These are phyloP conservation scores for Chymomyza procnemis DNA, from an alignment of 2,888 invertebrate genomes.

Conservation along the genomic window DNA sequence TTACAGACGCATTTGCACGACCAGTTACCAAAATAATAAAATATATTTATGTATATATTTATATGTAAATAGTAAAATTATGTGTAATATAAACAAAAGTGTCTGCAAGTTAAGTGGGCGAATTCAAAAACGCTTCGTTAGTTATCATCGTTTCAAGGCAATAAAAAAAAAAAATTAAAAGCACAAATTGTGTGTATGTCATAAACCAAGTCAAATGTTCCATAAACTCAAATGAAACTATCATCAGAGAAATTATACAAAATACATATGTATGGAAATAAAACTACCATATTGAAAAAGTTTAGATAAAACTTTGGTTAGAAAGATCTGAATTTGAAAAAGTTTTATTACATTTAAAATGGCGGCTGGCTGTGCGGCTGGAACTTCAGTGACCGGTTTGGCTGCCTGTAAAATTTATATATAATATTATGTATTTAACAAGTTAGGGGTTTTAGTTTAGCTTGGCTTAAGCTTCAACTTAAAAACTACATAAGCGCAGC, in stretches of 20 bases:
- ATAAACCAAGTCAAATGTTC: constrained; percentile 5
- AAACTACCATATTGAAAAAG: constrained; percentile 60
- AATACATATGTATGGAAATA: background rate
- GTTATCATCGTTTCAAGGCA: constrained; percentile 34
- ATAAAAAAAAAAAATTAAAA: constrained; percentile 26
- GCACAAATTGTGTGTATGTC: background rate
- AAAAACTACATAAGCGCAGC: background rate
- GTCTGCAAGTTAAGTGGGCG: background rate
- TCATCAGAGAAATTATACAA: background rate
- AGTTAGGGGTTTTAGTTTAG: constrained; percentile 18
- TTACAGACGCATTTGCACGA: constrained; percentile 60
- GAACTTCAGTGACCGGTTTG: constrained; percentile 86
- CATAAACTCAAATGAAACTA: constrained; percentile 3
- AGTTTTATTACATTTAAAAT: constrained; percentile 79
- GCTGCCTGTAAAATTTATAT: constrained; percentile 83
- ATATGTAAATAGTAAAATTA: constrained; percentile 7
- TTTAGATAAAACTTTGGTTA: constrained; percentile 53
- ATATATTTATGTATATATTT: constrained; percentile 1
- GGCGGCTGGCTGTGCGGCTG: constrained; percentile 79
- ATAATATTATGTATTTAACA: constrained; percentile 58
- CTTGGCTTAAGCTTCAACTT: constrained; percentile 39
- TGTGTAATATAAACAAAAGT: constrained; percentile 6
- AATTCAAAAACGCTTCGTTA: constrained; percentile 38
- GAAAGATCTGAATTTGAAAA: constrained; percentile 54
- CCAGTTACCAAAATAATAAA: constrained; percentile 48